Percentiles rank a stretch among this genome's conserved stretches.
Evolutionary conservation across 2,113 vertebrate genomes (phyloP).

Genomic region (Orcinus orca): DNA sequence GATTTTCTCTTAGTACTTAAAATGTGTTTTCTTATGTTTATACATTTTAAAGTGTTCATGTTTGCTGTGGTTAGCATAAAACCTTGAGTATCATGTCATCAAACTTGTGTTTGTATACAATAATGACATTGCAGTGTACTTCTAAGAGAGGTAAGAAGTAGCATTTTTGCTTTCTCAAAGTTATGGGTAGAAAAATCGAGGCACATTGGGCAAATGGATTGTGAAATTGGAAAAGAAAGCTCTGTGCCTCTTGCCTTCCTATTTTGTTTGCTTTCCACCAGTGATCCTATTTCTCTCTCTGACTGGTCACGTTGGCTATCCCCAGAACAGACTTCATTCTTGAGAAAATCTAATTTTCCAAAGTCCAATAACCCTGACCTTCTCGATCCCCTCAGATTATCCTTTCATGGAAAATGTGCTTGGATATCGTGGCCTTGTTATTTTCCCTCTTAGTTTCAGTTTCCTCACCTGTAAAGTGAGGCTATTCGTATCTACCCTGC

Average conservation of each 20-base stretch:
- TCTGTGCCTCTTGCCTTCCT: background rate
- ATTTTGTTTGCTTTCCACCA: background rate
- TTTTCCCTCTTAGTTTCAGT: background rate
- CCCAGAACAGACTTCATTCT: background rate
- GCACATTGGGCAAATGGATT: background rate
- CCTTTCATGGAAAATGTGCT: background rate
- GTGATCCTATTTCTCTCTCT: background rate
- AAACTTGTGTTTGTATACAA: background rate
- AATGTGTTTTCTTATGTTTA: background rate
- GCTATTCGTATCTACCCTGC: background rate
- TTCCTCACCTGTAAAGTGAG: background rate
- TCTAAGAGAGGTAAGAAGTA: background rate
- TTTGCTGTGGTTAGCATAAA: background rate
- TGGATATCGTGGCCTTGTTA: background rate
- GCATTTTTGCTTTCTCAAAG: background rate
- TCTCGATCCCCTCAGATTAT: background rate
- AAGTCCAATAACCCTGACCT: background rate
- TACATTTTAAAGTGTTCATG: background rate
- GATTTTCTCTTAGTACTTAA: background rate
- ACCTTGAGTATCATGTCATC: background rate
- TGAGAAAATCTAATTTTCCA: slow-evolving; percentile 6
- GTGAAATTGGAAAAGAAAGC: background rate
- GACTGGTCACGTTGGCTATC: background rate
- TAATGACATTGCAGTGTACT: background rate
- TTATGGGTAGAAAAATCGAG: background rate